Evolutionary conservation across 2,797 vertebrate species (phyloP).

Genomic region (Mormyrus hasselquistii): DNA sequence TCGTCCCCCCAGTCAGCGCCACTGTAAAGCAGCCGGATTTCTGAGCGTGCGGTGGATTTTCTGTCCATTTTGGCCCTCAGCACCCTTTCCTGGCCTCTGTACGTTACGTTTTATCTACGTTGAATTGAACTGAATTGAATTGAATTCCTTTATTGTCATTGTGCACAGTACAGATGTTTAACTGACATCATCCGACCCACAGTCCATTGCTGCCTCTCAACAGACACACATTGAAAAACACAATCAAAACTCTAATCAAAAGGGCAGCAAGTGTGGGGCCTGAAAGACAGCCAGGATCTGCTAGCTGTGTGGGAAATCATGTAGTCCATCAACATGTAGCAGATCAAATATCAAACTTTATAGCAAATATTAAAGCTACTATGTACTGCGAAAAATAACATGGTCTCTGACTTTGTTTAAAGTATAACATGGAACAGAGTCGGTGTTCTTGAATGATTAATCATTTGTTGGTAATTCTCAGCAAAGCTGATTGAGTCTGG

Average conservation of each 20-base stretch:
- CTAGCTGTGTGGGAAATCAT: not conserved
- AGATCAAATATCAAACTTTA: not conserved
- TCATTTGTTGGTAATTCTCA: not conserved
- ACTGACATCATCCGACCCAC: not conserved
- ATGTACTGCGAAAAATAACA: not conserved
- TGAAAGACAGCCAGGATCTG: not conserved
- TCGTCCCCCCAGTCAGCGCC: not conserved
- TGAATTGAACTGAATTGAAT: not conserved
- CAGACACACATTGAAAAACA: not conserved
- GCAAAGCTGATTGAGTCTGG: not conserved
- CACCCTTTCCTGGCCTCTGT: not conserved
- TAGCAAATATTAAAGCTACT: not conserved
- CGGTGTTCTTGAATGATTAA: not conserved
- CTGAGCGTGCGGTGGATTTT: not conserved
- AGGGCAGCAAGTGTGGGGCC: not conserved
- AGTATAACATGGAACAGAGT: not conserved
- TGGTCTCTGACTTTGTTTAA: not conserved
- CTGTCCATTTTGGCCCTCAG: not conserved
- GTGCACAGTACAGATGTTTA: not conserved
- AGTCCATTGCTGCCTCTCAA: not conserved
- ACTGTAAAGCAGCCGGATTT: not conserved
- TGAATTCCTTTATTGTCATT: not conserved
- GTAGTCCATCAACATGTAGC: not conserved
- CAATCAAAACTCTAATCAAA: not conserved
- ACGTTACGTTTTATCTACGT: not conserved